Percentiles rank a stretch among this genome's conserved stretches.
phyloP scores from a whole-genome alignment of 2,888 invertebrate genomes.

The Iphiclides podalirius region DNA sequence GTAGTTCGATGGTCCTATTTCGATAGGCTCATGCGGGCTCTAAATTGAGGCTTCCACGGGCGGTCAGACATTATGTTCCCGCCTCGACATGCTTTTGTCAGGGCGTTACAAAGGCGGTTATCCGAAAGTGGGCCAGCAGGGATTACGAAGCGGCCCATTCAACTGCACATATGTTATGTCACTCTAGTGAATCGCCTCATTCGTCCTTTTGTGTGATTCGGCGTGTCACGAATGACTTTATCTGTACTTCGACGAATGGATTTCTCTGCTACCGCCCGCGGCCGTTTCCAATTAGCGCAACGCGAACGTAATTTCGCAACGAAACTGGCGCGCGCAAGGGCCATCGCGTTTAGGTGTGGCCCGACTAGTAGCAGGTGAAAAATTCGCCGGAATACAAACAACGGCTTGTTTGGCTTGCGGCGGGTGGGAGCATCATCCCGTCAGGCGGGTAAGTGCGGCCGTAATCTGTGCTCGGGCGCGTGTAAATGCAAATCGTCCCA shows the following conservation, averaged over 20 bases:
- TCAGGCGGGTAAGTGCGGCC: slow-evolving; percentile 73
- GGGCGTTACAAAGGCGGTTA: slow-evolving; percentile 66
- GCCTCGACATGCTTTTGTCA: slow-evolving; percentile 71
- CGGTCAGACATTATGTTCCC: slow-evolving; percentile 64
- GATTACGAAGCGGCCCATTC: slow-evolving; percentile 57
- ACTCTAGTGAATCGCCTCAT: background rate
- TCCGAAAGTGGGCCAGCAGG: slow-evolving; percentile 65
- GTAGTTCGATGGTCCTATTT: slow-evolving; percentile 42
- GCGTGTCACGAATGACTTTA: too few relatives aligned
- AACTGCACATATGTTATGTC: slow-evolving; percentile 37
- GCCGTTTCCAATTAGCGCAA: too few relatives aligned
- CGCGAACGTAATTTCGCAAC: too few relatives aligned
- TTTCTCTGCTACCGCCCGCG: too few relatives aligned
- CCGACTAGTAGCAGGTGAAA: slow-evolving; percentile 71
- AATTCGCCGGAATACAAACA: slow-evolving; percentile 73
- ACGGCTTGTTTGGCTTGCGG: slow-evolving; percentile 64
- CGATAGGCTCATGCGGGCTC: slow-evolving; percentile 64
- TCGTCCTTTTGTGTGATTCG: background rate
- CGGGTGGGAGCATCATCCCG: slow-evolving; percentile 62
- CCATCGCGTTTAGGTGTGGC: slow-evolving; percentile 54
- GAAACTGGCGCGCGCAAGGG: too few relatives aligned
- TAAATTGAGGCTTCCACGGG: slow-evolving; percentile 61
- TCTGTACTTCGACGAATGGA: too few relatives aligned
- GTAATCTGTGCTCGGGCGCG: slow-evolving; percentile 76
- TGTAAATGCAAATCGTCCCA: slow-evolving; percentile 80